Percentiles rank a stretch among this genome's conserved stretches.
These are phyloP conservation scores for Pemphigus obesinymphae DNA, from an alignment of 1,140 invertebrate species.

Conservation along the genomic window DNA sequence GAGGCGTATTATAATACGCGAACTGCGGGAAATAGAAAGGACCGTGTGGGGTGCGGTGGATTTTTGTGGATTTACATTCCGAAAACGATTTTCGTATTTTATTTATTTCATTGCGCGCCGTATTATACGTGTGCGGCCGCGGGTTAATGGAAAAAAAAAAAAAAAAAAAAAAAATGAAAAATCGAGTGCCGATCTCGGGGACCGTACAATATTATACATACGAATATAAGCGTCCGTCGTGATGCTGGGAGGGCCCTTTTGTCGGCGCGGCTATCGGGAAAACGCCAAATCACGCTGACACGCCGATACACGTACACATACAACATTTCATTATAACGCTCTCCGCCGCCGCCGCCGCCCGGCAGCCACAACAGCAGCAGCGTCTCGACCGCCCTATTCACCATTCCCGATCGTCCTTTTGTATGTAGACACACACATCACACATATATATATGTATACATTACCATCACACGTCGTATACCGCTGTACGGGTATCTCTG, in stretches of 20 bases:
- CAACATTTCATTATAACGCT: not conserved
- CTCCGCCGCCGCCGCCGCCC: not conserved
- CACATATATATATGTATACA: not conserved
- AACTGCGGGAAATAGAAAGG: not conserved
- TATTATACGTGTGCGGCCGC: too few species aligned
- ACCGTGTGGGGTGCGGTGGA: not conserved
- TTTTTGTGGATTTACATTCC: not conserved
- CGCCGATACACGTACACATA: not conserved
- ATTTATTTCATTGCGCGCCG: not conserved
- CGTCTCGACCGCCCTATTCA: too few species aligned
- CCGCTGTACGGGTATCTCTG: not conserved
- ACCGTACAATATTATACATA: not conserved
- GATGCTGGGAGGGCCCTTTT: not conserved
- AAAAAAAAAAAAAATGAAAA: too few species aligned
- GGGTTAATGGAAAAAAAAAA: not conserved
- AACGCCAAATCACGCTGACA: slow-evolving; percentile 26
- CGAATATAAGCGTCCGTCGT: not conserved
- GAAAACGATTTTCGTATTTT: not conserved
- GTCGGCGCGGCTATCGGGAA: slow-evolving; percentile 14
- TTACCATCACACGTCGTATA: not conserved
- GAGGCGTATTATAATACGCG: not conserved
- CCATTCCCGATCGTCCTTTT: not conserved
- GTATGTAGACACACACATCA: not conserved
- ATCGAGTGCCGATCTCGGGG: not conserved
- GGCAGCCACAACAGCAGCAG: too few species aligned